phyloP scores from a whole-genome alignment of 1,140 invertebrate species.

The Micrasema longulum region DNA sequence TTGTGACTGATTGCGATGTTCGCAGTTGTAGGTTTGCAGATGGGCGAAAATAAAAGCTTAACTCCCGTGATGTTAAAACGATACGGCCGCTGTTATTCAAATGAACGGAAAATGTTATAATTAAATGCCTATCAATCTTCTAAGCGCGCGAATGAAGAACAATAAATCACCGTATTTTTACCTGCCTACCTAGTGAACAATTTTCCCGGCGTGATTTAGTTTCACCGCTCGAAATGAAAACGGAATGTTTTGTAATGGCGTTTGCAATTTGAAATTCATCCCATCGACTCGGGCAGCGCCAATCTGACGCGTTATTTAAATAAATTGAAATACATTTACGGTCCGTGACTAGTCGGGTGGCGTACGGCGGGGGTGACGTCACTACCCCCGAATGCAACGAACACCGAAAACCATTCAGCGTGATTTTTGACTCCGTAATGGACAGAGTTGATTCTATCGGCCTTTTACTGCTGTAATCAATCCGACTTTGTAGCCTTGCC shows the following conservation, averaged over 20 bases:
- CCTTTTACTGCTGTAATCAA: slow-evolving; percentile 23
- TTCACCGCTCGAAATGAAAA: slow-evolving; percentile 31
- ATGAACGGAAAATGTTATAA: too few species aligned
- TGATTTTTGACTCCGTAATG: slow-evolving; percentile 44
- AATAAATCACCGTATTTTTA: slow-evolving; percentile 16
- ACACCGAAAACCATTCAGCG: slow-evolving; percentile 43
- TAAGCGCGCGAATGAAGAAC: slow-evolving; percentile 17
- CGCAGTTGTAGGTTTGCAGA: too few species aligned
- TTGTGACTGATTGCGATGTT: too few species aligned
- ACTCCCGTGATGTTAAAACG: too few species aligned
- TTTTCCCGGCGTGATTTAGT: slow-evolving; percentile 32
- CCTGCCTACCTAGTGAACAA: slow-evolving; percentile 7
- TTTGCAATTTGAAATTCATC: slow-evolving; percentile 52
- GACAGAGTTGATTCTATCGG: slow-evolving; percentile 23
- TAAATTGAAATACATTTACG: slow-evolving; percentile 53
- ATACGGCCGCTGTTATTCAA: too few species aligned
- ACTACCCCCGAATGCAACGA: slow-evolving; percentile 20
- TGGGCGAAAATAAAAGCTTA: too few species aligned
- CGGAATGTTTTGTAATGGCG: slow-evolving; percentile 23
- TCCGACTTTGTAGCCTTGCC: slow-evolving; percentile 11
- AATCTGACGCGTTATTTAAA: slow-evolving; percentile 51
- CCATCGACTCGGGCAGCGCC: slow-evolving; percentile 39
- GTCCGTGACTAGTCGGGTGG: slow-evolving; percentile 24
- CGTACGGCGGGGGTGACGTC: not conserved
- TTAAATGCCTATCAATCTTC: slow-evolving; percentile 25